Conservation (phyloP, 2,797 vertebrate genomes). For the Karalla daura region DNA sequence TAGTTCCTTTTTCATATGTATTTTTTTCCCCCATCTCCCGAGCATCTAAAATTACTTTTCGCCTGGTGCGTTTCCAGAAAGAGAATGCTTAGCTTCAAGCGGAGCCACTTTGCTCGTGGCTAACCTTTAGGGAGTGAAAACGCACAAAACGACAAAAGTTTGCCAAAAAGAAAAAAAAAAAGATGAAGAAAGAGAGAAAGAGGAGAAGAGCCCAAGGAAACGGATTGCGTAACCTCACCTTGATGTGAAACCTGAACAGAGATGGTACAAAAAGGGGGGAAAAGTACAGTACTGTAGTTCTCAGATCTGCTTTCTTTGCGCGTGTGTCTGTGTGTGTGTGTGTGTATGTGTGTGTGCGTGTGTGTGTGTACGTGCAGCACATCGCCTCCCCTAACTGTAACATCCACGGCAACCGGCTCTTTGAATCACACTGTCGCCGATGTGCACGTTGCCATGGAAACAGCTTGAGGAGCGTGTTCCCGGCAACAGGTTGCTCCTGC, state of each 20-base stretch:
- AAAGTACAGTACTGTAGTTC: too few species aligned
- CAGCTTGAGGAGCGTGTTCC: slow-evolving; percentile 30
- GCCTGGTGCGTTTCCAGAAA: slow-evolving; percentile 52
- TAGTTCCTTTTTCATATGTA: slow-evolving; percentile 6
- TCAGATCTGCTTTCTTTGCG: slow-evolving; percentile 34
- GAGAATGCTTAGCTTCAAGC: slow-evolving; percentile 53
- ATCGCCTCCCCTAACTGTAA: slow-evolving; percentile 12
- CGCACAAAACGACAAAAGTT: slow-evolving; percentile 46
- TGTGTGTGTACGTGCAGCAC: too few species aligned
- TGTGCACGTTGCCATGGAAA: slow-evolving; percentile 53
- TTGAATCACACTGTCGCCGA: slow-evolving; percentile 24
- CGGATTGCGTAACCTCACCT: slow-evolving; percentile 48
- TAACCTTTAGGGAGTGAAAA: slow-evolving; percentile 63
- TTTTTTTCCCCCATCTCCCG: too few species aligned
- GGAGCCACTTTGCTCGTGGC: slow-evolving; percentile 60
- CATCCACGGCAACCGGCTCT: slow-evolving; percentile 12
- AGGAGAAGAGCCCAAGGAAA: slow-evolving; percentile 49
- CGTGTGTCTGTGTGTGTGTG: slow-evolving; percentile 14
- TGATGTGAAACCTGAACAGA: slow-evolving; percentile 45
- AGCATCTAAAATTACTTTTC: slow-evolving; percentile 53
- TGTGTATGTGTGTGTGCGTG: too few species aligned
- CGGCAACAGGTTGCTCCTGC: slow-evolving; percentile 25
- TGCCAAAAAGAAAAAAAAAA: slow-evolving; percentile 50
- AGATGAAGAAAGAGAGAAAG: slow-evolving; percentile 37
- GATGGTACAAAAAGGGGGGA: slow-evolving; percentile 32